Evolutionary conservation across 2,797 vertebrate genomes (phyloP).

Genomic region (Nyctalus aviator): DNA sequence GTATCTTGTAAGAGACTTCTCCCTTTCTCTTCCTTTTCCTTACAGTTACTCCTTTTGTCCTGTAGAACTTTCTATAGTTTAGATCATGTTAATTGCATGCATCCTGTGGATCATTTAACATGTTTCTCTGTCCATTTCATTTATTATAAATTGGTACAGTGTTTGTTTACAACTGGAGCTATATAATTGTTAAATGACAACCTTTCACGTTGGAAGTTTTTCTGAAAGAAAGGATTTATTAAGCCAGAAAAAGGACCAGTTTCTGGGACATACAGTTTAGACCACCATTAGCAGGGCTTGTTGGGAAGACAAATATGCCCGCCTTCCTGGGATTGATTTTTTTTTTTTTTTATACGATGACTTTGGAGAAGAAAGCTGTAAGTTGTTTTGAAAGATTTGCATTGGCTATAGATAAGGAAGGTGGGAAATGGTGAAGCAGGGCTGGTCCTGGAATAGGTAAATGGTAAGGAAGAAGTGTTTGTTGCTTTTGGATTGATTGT

Average conservation of each 20-base stretch:
- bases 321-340: neutral
- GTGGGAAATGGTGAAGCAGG: neutral
- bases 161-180: constrained; percentile 1
- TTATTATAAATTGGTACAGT: neutral
- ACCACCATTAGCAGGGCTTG: neutral
- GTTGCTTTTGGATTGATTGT: neutral
- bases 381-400: neutral
- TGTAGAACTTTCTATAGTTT: neutral
- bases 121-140: neutral
- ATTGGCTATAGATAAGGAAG: neutral
- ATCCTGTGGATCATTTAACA: neutral
- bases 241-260: neutral
- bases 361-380: neutral
- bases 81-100: constrained; percentile 14
- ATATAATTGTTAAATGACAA: neutral
- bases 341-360: neutral
- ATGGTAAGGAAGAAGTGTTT: neutral
- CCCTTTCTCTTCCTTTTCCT: neutral
- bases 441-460: neutral
- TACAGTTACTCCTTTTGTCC: constrained; percentile 17
- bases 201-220: neutral
- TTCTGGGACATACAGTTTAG: neutral
- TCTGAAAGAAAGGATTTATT: neutral
- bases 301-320: neutral
- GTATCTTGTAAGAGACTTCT: neutral